phyloP scores from a whole-genome alignment of 2,797 vertebrate genomes.

The Chrysolophus pictus region DNA sequence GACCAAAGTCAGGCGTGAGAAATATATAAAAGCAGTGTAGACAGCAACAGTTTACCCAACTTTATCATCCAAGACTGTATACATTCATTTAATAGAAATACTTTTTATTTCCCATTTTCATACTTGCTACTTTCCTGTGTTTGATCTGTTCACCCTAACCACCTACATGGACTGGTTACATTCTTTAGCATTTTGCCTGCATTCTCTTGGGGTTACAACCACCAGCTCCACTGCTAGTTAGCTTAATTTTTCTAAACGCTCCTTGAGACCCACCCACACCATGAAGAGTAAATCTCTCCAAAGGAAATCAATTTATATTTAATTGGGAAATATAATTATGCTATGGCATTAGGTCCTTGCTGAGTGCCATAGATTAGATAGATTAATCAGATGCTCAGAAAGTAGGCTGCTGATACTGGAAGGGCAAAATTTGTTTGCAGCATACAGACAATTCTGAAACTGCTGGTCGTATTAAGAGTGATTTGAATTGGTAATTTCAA shows the following conservation, averaged over 20 bases:
- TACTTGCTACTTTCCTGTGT: not conserved
- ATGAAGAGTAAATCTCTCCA: not conserved
- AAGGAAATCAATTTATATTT: not conserved
- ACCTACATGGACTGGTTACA: rapidly evolving
- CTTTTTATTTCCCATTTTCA: not conserved
- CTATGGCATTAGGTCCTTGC: not conserved
- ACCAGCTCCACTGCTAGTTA: not conserved
- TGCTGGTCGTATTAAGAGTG: slow-evolving; percentile 16
- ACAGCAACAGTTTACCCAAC: not conserved
- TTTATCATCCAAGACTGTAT: not conserved
- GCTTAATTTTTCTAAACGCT: not conserved
- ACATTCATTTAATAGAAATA: not conserved
- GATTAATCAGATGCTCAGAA: not conserved
- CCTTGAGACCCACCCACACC: not conserved
- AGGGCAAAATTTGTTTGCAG: slow-evolving; percentile 39
- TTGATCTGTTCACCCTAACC: not conserved
- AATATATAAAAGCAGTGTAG: not conserved
- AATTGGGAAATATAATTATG: not conserved
- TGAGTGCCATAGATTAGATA: not conserved
- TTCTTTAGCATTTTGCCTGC: not conserved
- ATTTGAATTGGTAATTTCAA: slow-evolving; percentile 5
- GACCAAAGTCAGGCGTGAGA: not conserved
- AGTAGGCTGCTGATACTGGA: slow-evolving; percentile 1
- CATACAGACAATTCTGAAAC: not conserved
- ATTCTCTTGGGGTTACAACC: not conserved